Evolutionary conservation across 2,888 invertebrate species (phyloP), one percentile per base, ranked within the genome.

Genomic region (Temnothorax unifasciatus): DNA sequence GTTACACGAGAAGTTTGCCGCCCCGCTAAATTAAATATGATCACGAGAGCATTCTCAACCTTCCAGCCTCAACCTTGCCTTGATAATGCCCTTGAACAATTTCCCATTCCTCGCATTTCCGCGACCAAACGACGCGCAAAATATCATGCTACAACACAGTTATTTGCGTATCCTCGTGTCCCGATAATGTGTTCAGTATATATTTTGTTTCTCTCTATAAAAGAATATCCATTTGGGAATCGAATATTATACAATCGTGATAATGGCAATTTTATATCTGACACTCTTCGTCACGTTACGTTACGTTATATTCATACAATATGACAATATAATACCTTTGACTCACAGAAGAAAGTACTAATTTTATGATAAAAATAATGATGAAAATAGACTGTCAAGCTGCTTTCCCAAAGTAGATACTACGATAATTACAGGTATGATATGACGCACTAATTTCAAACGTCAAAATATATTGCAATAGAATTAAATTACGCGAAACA

Each of bases 1-100:
- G 34, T 63, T 61, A 63, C 29, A 44, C 18, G 66, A 57, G 44
- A 84, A 75, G 74, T 83, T 85, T 81, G 76, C 68, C 81, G 68
- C 29, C 29, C 34, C 64, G n/a, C 25, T 57, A 82, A 75, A 82
- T 75, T 79, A 79, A 79, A 68, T 79, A 79, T 79, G 57, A 69
- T 44, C 77, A 57, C 29, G 68, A n/a, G 41, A 66, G n/a, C 25
- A 68, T 68, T n/a, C 29, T 44, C 64, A 66, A 44, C 29, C n/a
- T 68, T 57, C 44, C 29, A 77, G 18, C 13, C 18, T 44, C 29
- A n/a, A 52, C 13, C n/a, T 25, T 15, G 4, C 29, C 41, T 29
- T 21, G 44, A 69, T 77, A 54, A 77, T 29, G 38, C 3, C 25
- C 3, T 41, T 21, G 38, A 64, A 75, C 34, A 50, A 76, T 76